Conservation (phyloP, 2,113 vertebrate genomes). For the Strigops habroptila region DNA sequence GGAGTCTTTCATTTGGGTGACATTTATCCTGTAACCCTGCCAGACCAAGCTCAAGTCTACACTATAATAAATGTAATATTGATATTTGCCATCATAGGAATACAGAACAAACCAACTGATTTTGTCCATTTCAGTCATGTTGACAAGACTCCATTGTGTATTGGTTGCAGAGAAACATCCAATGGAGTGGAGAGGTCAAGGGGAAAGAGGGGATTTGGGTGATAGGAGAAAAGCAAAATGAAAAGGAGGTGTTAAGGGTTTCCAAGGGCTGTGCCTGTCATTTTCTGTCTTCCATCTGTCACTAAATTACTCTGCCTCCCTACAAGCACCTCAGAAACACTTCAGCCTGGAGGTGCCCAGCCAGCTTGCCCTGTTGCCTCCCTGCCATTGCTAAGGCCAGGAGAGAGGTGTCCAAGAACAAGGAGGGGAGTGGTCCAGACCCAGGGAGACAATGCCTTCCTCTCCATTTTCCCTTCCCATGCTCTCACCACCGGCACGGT, state of each 20-base stretch:
- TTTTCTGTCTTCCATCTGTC: not conserved
- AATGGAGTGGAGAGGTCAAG: rapidly evolving
- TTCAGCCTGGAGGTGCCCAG: not conserved
- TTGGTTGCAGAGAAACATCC: not conserved
- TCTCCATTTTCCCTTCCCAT: not conserved
- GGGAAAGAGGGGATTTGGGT: not conserved
- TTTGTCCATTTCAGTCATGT: not conserved
- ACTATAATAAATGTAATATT: not conserved
- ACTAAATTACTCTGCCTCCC: not conserved
- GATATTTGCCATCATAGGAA: not conserved
- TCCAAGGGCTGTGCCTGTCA: not conserved
- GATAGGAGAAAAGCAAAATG: not conserved
- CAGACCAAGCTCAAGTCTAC: not conserved
- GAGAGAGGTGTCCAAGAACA: not conserved
- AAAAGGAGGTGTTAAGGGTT: not conserved
- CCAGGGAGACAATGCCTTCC: not conserved
- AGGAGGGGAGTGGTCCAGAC: not conserved
- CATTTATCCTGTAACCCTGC: not conserved
- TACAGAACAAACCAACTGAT: not conserved
- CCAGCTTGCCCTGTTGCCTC: not conserved
- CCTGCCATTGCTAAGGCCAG: not conserved
- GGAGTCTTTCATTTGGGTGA: not conserved
- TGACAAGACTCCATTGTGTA: not conserved
- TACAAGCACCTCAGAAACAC: not conserved
- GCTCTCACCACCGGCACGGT: not conserved